phyloP scores from a whole-genome alignment of 1,140 invertebrate species.

The Himalopsyche phryganea region DNA sequence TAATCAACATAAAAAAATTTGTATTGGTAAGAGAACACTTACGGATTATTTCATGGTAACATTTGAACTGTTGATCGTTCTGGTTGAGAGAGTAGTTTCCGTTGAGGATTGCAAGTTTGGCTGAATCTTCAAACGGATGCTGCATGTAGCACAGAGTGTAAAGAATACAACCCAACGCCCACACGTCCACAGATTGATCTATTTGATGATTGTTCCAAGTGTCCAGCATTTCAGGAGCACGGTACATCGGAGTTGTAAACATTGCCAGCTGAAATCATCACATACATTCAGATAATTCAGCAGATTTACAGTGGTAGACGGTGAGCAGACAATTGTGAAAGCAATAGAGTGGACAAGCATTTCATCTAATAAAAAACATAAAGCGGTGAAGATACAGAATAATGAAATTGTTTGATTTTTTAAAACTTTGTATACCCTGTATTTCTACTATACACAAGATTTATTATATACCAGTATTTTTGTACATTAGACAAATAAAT shows the following conservation, averaged over 20 bases:
- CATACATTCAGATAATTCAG: conserved; percentile 7
- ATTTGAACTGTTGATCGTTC: conserved; percentile 72
- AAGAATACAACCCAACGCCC: conserved; percentile 95
- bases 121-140: conserved; percentile 97
- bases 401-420: too few relatives aligned
- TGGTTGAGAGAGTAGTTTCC: conserved; percentile 87
- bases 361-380: too few relatives aligned
- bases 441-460: too few relatives aligned
- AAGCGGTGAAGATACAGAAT: too few relatives aligned
- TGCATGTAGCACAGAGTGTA: conserved; percentile 89
- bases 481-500: too few relatives aligned
- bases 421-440: too few relatives aligned
- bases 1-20: too few relatives aligned
- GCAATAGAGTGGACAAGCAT: background rate
- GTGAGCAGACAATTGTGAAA: background rate
- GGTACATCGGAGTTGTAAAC: conserved; percentile 84
- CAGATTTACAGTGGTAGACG: conserved; percentile 4
- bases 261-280: conserved; percentile 54
- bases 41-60: conserved; percentile 90
- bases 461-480: too few relatives aligned
- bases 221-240: conserved; percentile 95
- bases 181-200: conserved; percentile 84
- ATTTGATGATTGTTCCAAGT: conserved; percentile 96
- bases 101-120: conserved; percentile 94
- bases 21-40: conserved; percentile 46